phyloP scores from a whole-genome alignment of 2,797 vertebrate genomes.

The Eutrigla gurnardus region DNA sequence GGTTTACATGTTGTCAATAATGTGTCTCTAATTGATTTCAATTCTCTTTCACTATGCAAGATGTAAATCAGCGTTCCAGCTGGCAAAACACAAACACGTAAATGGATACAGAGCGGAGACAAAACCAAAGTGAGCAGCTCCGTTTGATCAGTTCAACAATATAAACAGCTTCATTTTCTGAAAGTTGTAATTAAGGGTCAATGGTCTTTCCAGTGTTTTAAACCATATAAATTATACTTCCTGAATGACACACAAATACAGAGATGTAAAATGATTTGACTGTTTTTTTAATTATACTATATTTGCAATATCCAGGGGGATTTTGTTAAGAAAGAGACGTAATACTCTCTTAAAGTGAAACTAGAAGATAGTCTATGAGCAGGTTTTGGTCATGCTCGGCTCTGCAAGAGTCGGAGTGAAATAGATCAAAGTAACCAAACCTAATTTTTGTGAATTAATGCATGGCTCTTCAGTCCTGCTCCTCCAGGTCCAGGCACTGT shows the following conservation, averaged over 20 bases:
- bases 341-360: neutral
- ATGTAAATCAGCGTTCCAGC: slow-evolving; percentile 64
- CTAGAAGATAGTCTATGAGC: neutral
- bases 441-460: slow-evolving; percentile 26
- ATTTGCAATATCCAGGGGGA: neutral
- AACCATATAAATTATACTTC: neutral
- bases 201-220: neutral
- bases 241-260: neutral
- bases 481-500: neutral
- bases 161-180: slow-evolving; percentile 25
- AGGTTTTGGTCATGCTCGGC: neutral
- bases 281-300: neutral
- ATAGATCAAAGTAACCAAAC: slow-evolving; percentile 28
- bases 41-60: slow-evolving; percentile 60
- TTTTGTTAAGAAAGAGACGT: neutral
- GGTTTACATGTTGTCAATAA: slow-evolving; percentile 77
- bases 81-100: slow-evolving; percentile 47
- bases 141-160: slow-evolving; percentile 28
- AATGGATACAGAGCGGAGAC: slow-evolving; percentile 17
- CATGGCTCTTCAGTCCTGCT: slow-evolving; percentile 1
- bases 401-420: slow-evolving; percentile 18
- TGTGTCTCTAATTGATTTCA: slow-evolving; percentile 75
- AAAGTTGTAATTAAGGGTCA: neutral
- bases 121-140: neutral
- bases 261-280: neutral